phyloP scores from a whole-genome alignment of 1,140 invertebrate species.

The Drosophila sechellia region DNA sequence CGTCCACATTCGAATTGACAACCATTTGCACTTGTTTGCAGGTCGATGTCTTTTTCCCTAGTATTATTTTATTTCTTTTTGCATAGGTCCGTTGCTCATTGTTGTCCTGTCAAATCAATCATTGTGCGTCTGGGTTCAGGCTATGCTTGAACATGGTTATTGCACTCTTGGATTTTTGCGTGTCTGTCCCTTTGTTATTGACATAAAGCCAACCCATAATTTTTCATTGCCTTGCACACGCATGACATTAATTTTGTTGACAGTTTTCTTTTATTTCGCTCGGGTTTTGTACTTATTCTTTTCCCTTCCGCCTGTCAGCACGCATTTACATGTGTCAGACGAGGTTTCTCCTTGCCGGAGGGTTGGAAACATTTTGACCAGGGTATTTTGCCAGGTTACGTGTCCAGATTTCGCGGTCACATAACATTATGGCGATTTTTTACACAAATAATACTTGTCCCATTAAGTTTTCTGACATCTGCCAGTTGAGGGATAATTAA shows the following conservation, averaged over 20 bases:
- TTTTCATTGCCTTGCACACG: constrained; percentile 81
- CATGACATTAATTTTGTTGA: constrained; percentile 84
- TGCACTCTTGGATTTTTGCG: constrained; percentile 36
- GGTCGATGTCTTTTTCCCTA: not conserved
- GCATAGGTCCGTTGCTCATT: constrained; percentile 41
- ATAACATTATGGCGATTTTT: constrained; percentile 17
- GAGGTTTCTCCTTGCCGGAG: constrained; percentile 13
- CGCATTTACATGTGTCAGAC: constrained; percentile 78
- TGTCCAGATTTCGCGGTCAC: constrained; percentile 66
- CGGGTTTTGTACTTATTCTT: constrained; percentile 62
- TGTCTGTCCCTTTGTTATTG: constrained; percentile 67
- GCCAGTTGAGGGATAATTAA: not conserved
- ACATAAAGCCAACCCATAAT: constrained; percentile 79
- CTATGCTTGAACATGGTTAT: constrained; percentile 17
- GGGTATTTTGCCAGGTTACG: constrained; percentile 20
- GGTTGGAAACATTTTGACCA: constrained; percentile 15
- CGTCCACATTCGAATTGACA: constrained; percentile 43
- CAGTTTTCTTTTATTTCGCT: constrained; percentile 79
- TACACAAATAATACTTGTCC: constrained; percentile 4
- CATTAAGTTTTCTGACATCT: not conserved
- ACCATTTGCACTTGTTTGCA: constrained; percentile 46
- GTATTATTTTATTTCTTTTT: not conserved
- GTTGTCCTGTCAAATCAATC: constrained; percentile 84
- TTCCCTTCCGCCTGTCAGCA: constrained; percentile 68
- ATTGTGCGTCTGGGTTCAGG: constrained; percentile 48